Percentiles rank a stretch among this genome's conserved stretches.
Conservation (phyloP, 2,888 invertebrate genomes). For the Lymantria monacha region DNA sequence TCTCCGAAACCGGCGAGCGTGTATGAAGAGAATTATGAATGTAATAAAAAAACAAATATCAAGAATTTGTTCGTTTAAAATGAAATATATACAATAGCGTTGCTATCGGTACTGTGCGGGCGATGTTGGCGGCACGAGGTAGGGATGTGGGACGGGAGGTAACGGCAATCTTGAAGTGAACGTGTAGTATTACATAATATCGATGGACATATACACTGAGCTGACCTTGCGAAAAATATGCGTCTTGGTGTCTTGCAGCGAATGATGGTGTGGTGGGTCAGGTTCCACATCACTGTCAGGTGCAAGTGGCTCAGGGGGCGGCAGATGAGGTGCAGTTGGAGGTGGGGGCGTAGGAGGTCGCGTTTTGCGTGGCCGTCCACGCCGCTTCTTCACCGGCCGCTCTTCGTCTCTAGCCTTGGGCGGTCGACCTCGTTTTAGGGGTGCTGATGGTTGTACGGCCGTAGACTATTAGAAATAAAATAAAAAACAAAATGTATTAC, state of each 20-base stretch:
- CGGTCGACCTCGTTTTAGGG: constrained; percentile 77
- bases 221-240: constrained; percentile 70
- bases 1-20: too few species aligned
- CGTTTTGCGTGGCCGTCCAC: constrained; percentile 68
- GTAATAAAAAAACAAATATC: too few species aligned
- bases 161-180: too few species aligned
- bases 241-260: constrained; percentile 63
- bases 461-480: constrained; percentile 5
- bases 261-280: constrained; percentile 48
- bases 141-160: too few species aligned
- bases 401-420: constrained; percentile 67
- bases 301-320: constrained; percentile 41
- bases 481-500: neutral
- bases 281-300: constrained; percentile 55
- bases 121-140: too few species aligned
- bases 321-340: constrained; percentile 27
- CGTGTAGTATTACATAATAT: too few species aligned
- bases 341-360: constrained; percentile 40
- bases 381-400: constrained; percentile 65
- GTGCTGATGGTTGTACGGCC: constrained; percentile 17
- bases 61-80: too few species aligned
- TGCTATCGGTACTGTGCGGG: too few species aligned
- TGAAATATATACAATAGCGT: too few species aligned
- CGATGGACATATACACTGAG: too few species aligned
- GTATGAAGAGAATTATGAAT: too few species aligned